Percentiles rank a stretch among this genome's conserved stretches.
These are phyloP conservation scores for Pleuronectes platessa DNA, from an alignment of 2,113 vertebrate species.

Conservation along the genomic window DNA sequence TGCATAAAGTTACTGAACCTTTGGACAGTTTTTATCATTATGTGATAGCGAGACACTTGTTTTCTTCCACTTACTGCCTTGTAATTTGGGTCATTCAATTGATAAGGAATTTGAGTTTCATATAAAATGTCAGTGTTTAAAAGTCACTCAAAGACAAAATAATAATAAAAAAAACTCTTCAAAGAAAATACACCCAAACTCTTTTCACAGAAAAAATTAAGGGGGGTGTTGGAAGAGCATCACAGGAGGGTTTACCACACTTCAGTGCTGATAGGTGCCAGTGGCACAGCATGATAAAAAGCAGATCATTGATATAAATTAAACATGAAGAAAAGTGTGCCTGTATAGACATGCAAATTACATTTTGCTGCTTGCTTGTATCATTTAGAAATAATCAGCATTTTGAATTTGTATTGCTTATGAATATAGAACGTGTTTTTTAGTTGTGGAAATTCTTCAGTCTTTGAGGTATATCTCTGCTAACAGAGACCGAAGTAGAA, in stretches of 20 bases:
- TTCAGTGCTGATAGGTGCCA: constrained; percentile 12
- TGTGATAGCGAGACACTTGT: not conserved
- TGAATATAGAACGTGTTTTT: not conserved
- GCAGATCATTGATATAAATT: constrained; percentile 20
- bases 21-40: not conserved
- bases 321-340: constrained; percentile 3
- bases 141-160: not conserved
- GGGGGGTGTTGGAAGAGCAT: constrained; percentile 4
- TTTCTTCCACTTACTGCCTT: not conserved
- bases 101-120: too few species aligned
- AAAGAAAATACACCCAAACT: not conserved
- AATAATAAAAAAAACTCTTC: not conserved
- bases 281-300: constrained; percentile 32
- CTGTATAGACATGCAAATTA: not conserved
- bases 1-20: constrained; percentile 1
- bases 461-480: constrained; percentile 13
- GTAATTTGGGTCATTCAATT: not conserved
- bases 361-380: not conserved
- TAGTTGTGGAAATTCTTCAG: not conserved
- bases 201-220: not conserved
- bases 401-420: not conserved
- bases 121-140: not conserved
- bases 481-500: not conserved
- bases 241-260: constrained; percentile 1
- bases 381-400: not conserved